Evolutionary conservation across 2,797 vertebrate species (phyloP).

Genomic region (Botia kubotai): DNA sequence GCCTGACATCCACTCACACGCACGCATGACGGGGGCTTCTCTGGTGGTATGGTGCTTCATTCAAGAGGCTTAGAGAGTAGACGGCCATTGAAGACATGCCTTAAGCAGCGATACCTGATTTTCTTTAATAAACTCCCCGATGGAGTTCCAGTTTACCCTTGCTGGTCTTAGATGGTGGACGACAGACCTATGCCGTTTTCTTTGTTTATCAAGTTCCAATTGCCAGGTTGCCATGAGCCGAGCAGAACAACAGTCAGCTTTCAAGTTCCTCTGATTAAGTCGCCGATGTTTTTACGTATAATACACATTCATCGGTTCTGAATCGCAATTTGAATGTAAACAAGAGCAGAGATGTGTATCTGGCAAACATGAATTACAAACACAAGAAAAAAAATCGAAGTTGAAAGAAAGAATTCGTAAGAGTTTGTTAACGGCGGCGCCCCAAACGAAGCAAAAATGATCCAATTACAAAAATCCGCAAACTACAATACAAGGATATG

Average conservation of each 20-base stretch:
- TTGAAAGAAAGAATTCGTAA: background rate
- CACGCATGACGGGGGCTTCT: conserved; percentile 42
- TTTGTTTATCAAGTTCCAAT: background rate
- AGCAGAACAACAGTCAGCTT: background rate
- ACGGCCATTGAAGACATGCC: conserved; percentile 53
- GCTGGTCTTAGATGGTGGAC: background rate
- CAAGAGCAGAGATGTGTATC: background rate
- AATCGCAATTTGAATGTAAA: conserved; percentile 28
- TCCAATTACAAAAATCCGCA: background rate
- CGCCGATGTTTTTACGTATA: background rate
- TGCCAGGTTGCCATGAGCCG: background rate
- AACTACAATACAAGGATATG: too few relatives aligned
- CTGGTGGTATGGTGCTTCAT: conserved; percentile 48
- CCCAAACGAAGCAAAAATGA: too few relatives aligned
- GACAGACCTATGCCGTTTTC: background rate
- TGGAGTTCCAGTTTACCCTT: conserved; percentile 14
- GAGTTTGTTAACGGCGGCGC: background rate
- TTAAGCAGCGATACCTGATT: conserved; percentile 37
- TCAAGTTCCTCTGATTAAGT: background rate
- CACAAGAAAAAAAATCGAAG: background rate
- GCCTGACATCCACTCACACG: conserved; percentile 51
- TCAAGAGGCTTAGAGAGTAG: conserved; percentile 51
- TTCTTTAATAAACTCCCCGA: conserved; percentile 48
- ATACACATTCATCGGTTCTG: background rate
- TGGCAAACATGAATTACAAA: background rate